Percentiles rank a stretch among this genome's conserved stretches.
phyloP scores from a whole-genome alignment of 2,888 invertebrate species.

The Amphipoea oculea region DNA sequence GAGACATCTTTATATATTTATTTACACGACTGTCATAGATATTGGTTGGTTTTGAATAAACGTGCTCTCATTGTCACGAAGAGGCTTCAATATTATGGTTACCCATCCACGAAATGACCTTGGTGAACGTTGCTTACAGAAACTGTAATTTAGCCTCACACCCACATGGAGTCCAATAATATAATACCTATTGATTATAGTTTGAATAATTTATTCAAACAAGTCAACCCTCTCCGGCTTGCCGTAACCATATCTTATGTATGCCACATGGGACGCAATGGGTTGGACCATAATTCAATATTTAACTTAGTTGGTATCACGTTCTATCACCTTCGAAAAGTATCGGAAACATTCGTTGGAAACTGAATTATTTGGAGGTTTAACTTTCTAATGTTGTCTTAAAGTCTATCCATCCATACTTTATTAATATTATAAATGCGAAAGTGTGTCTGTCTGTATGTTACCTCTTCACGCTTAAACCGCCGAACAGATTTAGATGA shows the following conservation, averaged over 20 bases:
- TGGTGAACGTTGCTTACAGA: not conserved
- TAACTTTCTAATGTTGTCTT: not conserved
- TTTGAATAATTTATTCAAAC: conserved; percentile 24
- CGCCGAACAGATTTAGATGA: no score
- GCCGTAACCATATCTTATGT: not conserved
- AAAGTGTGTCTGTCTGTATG: no score
- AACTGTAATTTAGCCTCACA: not conserved
- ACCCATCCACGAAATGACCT: not conserved
- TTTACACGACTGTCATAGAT: not conserved
- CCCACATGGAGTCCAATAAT: conserved; percentile 3
- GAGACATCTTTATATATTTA: not conserved
- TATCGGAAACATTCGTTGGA: not conserved
- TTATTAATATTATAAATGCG: no score
- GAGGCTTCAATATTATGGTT: no score
- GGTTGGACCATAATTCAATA: conserved; percentile 48
- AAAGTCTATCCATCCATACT: no score
- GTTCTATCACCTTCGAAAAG: conserved; percentile 1
- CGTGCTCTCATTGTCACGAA: not conserved
- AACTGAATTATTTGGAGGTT: conserved; percentile 17
- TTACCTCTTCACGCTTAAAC: no score
- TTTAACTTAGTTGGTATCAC: conserved; percentile 41
- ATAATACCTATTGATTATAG: conserved; percentile 35
- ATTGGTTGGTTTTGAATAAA: not conserved
- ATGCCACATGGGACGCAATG: conserved; percentile 33
- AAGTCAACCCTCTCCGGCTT: conserved; percentile 16